Conservation (phyloP, 2,113 vertebrate genomes). For the Lucifuga dentata region DNA sequence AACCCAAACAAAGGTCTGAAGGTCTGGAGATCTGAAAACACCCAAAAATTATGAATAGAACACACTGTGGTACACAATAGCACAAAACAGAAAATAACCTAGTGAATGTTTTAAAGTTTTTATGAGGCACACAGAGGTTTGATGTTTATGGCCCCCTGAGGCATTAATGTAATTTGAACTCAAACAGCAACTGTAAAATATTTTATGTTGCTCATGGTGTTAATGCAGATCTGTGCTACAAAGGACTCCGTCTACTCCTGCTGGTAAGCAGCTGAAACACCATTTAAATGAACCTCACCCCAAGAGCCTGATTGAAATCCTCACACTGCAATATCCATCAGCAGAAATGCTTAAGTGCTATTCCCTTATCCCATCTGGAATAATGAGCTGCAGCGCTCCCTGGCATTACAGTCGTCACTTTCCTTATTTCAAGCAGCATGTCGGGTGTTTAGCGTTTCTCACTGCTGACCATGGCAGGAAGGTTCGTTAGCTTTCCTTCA, state of each 20-base stretch:
- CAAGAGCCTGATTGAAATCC: conserved; percentile 67
- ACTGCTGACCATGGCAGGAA: conserved; percentile 31
- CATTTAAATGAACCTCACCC: conserved; percentile 57
- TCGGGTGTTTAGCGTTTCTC: conserved; percentile 27
- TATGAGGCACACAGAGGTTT: conserved; percentile 55
- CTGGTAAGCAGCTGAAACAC: conserved; percentile 41
- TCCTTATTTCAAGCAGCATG: conserved; percentile 42
- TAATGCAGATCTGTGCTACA: conserved; percentile 58
- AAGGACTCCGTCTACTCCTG: conserved; percentile 36
- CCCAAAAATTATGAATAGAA: no score
- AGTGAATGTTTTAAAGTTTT: conserved; percentile 51
- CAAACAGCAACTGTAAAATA: conserved; percentile 61
- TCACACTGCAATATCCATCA: conserved; percentile 60
- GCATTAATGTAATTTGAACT: conserved; percentile 62
- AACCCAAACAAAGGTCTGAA: no score
- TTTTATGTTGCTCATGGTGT: conserved; percentile 56
- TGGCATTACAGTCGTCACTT: conserved; percentile 47
- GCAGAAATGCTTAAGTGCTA: conserved; percentile 62
- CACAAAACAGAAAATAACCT: conserved; percentile 22
- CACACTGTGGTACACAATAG: conserved; percentile 15
- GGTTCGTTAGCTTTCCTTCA: conserved; percentile 15
- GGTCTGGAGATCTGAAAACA: no score
- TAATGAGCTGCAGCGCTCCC: conserved; percentile 60
- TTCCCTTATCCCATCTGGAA: conserved; percentile 64
- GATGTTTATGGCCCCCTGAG: conserved; percentile 52